phyloP scores from a whole-genome alignment of 2,113 vertebrate species.

The Nerophis ophidion region DNA sequence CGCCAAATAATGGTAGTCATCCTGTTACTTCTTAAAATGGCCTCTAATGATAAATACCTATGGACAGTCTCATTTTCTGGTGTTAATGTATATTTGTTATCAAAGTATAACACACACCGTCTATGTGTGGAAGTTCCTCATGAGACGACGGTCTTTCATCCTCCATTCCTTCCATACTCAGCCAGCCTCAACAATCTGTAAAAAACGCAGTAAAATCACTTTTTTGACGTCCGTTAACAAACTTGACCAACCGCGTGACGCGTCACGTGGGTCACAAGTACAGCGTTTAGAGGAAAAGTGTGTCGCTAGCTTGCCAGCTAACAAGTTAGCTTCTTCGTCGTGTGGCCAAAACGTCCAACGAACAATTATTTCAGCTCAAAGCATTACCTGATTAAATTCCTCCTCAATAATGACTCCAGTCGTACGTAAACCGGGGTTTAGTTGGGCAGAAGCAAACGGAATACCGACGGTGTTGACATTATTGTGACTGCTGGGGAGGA shows the following conservation, averaged over 20 bases:
- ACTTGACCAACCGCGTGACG: background rate
- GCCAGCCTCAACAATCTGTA: background rate
- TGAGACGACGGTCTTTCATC: slow-evolving; percentile 38
- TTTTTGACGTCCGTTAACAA: background rate
- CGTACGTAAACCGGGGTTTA: background rate
- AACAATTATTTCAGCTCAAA: background rate
- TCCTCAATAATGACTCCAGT: background rate
- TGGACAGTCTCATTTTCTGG: too few relatives aligned
- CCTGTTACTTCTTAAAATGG: too few relatives aligned
- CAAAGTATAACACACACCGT: slow-evolving; percentile 26
- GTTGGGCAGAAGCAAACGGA: background rate
- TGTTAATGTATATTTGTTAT: background rate
- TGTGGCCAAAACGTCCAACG: background rate
- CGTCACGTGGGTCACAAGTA: background rate
- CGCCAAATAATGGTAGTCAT: too few relatives aligned
- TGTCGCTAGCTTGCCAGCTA: too few relatives aligned
- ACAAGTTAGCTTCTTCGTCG: slow-evolving; percentile 2
- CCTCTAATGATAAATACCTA: too few relatives aligned
- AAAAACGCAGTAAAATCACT: background rate
- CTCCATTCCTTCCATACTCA: slow-evolving; percentile 52
- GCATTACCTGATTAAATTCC: slow-evolving; percentile 13
- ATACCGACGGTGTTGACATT: background rate
- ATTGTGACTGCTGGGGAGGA: slow-evolving; percentile 13
- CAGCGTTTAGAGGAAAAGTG: background rate
- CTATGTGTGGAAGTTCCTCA: slow-evolving; percentile 26